phyloP scores from a whole-genome alignment of 2,113 vertebrate species.

The Falco punctatus region DNA sequence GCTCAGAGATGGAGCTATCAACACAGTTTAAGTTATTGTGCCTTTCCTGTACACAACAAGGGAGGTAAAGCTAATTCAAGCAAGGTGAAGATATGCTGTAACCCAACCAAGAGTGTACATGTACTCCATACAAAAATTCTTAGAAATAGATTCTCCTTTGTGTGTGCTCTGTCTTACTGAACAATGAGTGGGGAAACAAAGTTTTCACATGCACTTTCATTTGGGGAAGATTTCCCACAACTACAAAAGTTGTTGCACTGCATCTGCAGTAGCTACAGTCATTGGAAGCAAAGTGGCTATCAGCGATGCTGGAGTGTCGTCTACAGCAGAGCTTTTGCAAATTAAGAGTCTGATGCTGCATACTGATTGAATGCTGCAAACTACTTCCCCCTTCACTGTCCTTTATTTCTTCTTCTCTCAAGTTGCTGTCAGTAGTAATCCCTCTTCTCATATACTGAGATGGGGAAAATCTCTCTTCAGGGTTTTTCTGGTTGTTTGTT shows the following conservation, averaged over 20 bases:
- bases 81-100: background rate
- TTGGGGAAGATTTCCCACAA: background rate
- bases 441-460: slow-evolving; percentile 64
- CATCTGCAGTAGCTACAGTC: slow-evolving; percentile 48
- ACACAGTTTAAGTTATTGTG: background rate
- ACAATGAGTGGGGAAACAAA: background rate
- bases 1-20: background rate
- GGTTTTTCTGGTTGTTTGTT: slow-evolving; percentile 58
- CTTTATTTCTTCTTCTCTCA: slow-evolving; percentile 60
- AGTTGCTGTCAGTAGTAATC: slow-evolving; percentile 67
- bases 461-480: slow-evolving; percentile 67
- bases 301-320: slow-evolving; percentile 17
- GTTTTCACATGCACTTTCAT: background rate
- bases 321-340: slow-evolving; percentile 52
- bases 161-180: background rate
- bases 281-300: slow-evolving; percentile 55
- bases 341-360: slow-evolving; percentile 56
- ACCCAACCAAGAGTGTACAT: background rate
- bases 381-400: slow-evolving; percentile 32
- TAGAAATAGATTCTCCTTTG: background rate
- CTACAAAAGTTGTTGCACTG: background rate
- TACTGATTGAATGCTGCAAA: slow-evolving; percentile 61
- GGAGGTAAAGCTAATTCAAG: background rate
- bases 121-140: background rate
- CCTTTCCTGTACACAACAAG: background rate